A percentile compares a stretch with the other conserved stretches of the same genome.
phyloP scores from a whole-genome alignment of 2,113 vertebrate genomes.

The Dicerorhinus sumatrensis region DNA sequence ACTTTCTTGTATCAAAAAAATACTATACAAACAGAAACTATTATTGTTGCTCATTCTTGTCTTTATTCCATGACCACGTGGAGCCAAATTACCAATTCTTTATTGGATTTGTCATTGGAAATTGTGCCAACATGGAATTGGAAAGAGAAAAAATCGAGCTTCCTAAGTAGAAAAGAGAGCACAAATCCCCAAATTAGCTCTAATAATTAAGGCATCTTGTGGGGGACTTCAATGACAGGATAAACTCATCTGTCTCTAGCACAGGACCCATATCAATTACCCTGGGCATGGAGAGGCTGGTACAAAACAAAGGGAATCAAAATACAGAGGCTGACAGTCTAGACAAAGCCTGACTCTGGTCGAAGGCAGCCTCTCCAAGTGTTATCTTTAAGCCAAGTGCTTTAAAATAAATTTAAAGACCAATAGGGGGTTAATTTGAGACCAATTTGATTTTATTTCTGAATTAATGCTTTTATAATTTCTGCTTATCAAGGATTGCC shows the following conservation, averaged over 20 bases:
- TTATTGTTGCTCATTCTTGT: slow-evolving; percentile 55
- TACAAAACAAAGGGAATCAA: slow-evolving; percentile 74
- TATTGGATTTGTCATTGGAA: slow-evolving; percentile 70
- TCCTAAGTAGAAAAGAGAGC: slow-evolving; percentile 59
- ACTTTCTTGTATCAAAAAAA: neutral
- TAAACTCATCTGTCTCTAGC: slow-evolving; percentile 86
- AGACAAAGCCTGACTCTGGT: slow-evolving; percentile 73
- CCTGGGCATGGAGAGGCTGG: slow-evolving; percentile 37
- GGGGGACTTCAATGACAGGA: slow-evolving; percentile 75
- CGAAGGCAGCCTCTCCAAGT: slow-evolving; percentile 72
- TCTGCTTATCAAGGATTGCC: slow-evolving; percentile 92
- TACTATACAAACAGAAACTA: neutral
- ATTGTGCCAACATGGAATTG: slow-evolving; percentile 70
- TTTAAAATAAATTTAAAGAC: slow-evolving; percentile 77
- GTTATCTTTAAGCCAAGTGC: slow-evolving; percentile 62
- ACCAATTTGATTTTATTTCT: slow-evolving; percentile 85
- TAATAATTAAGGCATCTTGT: slow-evolving; percentile 80
- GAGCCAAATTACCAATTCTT: slow-evolving; percentile 78
- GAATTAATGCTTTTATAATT: slow-evolving; percentile 88
- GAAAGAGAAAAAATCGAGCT: slow-evolving; percentile 74
- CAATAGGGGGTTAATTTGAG: slow-evolving; percentile 89
- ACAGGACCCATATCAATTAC: slow-evolving; percentile 69
- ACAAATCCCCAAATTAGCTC: slow-evolving; percentile 72
- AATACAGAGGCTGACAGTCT: slow-evolving; percentile 71
- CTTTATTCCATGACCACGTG: slow-evolving; percentile 57